Evolutionary conservation across 2,113 vertebrate species (phyloP).

Genomic region (Muscicapa adusta): DNA sequence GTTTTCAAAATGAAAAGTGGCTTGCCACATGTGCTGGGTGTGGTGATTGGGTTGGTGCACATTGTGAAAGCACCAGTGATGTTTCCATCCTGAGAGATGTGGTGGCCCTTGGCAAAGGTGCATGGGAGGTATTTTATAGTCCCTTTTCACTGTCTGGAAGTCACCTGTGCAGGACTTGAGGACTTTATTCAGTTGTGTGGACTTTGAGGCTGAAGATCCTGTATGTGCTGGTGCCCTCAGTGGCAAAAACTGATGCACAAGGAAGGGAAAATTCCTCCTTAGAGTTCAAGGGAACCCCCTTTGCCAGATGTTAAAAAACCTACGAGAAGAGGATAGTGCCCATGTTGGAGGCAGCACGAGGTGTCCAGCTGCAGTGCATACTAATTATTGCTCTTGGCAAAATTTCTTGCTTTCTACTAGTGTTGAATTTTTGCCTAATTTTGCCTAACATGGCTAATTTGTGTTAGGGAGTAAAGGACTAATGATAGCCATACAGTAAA

Average conservation of each 20-base stretch:
- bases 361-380: neutral
- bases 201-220: neutral
- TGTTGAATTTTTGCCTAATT: neutral
- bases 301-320: neutral
- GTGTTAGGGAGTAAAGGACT: neutral
- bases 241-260: neutral
- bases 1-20: neutral
- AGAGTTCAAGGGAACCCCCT: accelerated
- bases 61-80: neutral
- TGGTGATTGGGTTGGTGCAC: neutral
- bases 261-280: neutral
- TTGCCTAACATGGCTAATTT: neutral
- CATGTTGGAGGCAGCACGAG: neutral
- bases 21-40: accelerated
- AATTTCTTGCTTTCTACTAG: neutral
- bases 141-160: neutral
- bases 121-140: neutral
- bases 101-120: neutral
- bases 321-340: neutral
- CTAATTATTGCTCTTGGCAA: neutral
- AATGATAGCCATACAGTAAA: neutral
- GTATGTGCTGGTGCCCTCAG: accelerated
- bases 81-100: neutral
- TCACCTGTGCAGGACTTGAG: neutral
- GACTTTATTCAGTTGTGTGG: neutral